These are phyloP conservation scores for Ariopsis seemanni DNA, from an alignment of 2,113 vertebrate species.

Conservation along the genomic window DNA sequence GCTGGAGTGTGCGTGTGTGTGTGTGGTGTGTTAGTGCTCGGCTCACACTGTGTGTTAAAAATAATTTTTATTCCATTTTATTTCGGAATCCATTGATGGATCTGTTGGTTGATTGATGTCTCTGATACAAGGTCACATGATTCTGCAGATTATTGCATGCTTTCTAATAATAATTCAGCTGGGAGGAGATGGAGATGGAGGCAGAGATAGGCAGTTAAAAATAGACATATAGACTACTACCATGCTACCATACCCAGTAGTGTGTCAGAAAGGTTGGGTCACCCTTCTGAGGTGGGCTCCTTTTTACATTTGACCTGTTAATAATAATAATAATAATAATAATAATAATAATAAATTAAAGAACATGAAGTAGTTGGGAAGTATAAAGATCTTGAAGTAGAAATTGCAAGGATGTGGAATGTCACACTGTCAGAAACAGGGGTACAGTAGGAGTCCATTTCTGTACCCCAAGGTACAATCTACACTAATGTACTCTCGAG, in stretches of 20 bases:
- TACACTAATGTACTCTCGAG: no score
- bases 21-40: no score
- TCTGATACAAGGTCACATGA: background rate
- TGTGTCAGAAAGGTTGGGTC: background rate
- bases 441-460: no score
- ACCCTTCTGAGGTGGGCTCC: background rate
- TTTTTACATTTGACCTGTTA: background rate
- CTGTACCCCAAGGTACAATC: no score
- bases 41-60: background rate
- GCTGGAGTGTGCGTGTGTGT: no score
- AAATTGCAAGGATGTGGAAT: no score
- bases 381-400: no score
- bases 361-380: no score
- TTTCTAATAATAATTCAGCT: background rate
- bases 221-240: slow-evolving; percentile 8
- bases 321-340: no score
- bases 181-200: background rate
- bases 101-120: background rate
- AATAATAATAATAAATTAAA: no score
- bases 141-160: background rate
- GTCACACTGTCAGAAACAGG: no score
- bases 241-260: background rate
- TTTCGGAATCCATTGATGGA: background rate
- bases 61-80: background rate
- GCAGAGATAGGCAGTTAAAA: background rate